Base-by-base conservation (phyloP, 2,113 vertebrate species). In the Mellivora capensis region DNA sequence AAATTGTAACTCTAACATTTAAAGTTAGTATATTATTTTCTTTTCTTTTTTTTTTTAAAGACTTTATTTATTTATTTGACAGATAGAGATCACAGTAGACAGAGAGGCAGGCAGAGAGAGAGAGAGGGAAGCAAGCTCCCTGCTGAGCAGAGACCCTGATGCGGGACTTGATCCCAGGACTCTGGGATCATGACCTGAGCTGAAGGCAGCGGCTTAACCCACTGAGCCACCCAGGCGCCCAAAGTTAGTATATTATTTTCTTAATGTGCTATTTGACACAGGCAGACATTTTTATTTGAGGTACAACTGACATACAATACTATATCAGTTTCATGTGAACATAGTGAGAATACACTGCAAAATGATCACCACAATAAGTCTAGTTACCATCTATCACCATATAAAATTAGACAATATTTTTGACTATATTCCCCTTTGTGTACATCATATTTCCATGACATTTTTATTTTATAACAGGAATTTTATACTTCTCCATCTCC, bases 11-110 rank as follows among this genome's bases (percentile, higher is more conserved):
- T 79, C 31, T 18, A 64, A 17, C 15, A 21, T 69, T 89, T 71
- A 64, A 85, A 72, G 34, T 91, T 82, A 72, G 21, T 83, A 6
- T 72, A 29, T 67, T 83, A 64, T 93, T 94, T 96, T 96, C 44
- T 39, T 84, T n/a, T n/a, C n/a, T n/a, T n/a, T n/a, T n/a, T n/a
- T n/a, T n/a, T n/a, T n/a, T n/a, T n/a, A n/a, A n/a, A n/a, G n/a
- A n/a, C n/a, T n/a, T n/a, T n/a, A n/a, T n/a, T n/a, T n/a, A n/a
- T n/a, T n/a, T n/a, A n/a, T n/a, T n/a, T n/a, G n/a, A n/a, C n/a
- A n/a, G n/a, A n/a, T n/a, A n/a, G n/a, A n/a, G n/a, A n/a, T n/a
- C n/a, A n/a, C n/a, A n/a, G n/a, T n/a, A n/a, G n/a, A n/a, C n/a
- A n/a, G n/a, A n/a, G n/a, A n/a, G n/a, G n/a, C n/a, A n/a, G n/a